phyloP scores from a whole-genome alignment of 2,113 vertebrate genomes.

The Scolopax mira region DNA sequence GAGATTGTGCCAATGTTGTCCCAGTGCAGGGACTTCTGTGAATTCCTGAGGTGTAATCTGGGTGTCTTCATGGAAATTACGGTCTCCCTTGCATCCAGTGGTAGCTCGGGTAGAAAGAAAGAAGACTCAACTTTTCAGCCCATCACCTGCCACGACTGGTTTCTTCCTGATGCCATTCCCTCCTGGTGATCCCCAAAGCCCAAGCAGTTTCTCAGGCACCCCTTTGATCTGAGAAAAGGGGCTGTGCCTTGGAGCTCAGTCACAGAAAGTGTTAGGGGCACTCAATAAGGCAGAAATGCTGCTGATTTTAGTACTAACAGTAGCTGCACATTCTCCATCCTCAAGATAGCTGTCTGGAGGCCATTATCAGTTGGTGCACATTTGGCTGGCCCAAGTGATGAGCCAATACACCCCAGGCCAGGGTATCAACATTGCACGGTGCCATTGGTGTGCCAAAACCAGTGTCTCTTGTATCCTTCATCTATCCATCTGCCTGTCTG shows the following conservation, averaged over 20 bases:
- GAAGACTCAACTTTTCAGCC: neutral
- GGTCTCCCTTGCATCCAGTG: neutral
- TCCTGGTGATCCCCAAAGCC: neutral
- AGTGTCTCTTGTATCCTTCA: neutral
- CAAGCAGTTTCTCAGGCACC: neutral
- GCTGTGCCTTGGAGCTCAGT: neutral
- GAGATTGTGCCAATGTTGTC: neutral
- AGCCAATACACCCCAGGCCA: accelerated
- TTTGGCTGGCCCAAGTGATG: neutral
- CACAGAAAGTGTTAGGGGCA: neutral
- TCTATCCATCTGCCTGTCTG: neutral
- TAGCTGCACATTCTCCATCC: neutral
- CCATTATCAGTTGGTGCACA: accelerated
- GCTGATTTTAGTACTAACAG: neutral
- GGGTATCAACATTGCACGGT: neutral
- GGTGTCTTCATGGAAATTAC: neutral
- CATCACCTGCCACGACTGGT: neutral
- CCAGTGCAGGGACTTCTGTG: neutral
- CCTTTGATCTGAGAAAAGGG: neutral
- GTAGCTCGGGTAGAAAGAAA: neutral
- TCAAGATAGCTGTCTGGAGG: neutral
- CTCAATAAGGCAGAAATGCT: neutral
- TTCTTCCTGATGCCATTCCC: neutral
- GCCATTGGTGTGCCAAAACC: neutral
- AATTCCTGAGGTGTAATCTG: neutral